phyloP scores from a whole-genome alignment of 2,797 vertebrate genomes.

The Zalophus californianus region DNA sequence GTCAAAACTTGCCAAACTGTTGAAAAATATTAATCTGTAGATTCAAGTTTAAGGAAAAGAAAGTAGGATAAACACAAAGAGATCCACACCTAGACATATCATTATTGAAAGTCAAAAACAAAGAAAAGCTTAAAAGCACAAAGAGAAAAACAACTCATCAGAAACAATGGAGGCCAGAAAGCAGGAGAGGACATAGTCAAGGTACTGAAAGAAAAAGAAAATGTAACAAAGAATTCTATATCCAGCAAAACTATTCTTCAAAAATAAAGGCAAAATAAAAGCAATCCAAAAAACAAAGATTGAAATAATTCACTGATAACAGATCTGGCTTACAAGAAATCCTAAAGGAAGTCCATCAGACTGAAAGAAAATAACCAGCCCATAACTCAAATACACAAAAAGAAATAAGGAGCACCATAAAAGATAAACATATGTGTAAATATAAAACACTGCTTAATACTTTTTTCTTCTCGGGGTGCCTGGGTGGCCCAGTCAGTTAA shows the following conservation, averaged over 20 bases:
- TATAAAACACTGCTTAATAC: neutral
- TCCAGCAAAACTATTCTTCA: neutral
- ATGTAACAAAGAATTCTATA: neutral
- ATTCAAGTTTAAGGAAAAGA: neutral
- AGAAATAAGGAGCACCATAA: neutral
- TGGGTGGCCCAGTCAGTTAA: neutral
- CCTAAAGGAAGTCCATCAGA: neutral
- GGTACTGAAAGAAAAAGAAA: neutral
- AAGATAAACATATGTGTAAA: neutral
- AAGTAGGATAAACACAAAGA: neutral
- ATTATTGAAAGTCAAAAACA: neutral
- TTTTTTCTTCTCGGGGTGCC: neutral
- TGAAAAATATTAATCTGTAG: neutral
- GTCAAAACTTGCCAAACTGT: neutral
- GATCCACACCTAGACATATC: neutral
- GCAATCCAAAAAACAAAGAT: neutral
- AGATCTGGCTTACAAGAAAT: neutral
- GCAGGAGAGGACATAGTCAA: neutral
- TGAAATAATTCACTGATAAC: neutral
- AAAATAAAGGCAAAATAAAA: conserved; percentile 39
- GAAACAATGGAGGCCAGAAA: neutral
- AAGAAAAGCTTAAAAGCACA: neutral
- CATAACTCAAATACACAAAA: neutral
- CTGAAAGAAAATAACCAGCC: neutral
- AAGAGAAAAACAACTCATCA: conserved; percentile 39